Evolutionary conservation across 2,888 invertebrate genomes (phyloP).

Genomic region (Synergus laeviventris): DNA sequence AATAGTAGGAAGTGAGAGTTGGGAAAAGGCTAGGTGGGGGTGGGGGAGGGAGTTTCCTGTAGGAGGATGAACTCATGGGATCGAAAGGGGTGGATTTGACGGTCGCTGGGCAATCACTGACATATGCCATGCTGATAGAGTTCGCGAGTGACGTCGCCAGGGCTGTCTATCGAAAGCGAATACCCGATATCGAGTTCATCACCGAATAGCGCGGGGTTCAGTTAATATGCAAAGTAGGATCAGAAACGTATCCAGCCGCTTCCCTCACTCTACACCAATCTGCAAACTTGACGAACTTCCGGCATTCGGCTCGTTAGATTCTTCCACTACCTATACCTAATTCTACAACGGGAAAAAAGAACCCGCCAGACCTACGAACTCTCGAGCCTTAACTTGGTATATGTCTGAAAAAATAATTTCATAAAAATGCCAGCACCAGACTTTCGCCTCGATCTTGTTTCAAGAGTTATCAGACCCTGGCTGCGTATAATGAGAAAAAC

Average conservation of each 20-base stretch:
- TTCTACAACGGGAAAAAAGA: neutral
- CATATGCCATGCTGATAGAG: constrained; percentile 52
- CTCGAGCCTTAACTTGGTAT: neutral
- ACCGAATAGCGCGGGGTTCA: constrained; percentile 58
- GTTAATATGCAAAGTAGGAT: constrained; percentile 67
- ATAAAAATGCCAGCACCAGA: neutral
- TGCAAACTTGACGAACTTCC: constrained; percentile 38
- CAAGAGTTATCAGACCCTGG: neutral
- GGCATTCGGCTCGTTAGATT: constrained; percentile 11
- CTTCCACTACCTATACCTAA: neutral
- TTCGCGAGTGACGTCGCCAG: constrained; percentile 43
- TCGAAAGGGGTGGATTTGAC: constrained; percentile 42
- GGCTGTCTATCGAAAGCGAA: constrained; percentile 63
- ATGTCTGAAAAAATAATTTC: neutral
- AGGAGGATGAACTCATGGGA: constrained; percentile 15
- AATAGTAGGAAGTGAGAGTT: constrained; percentile 39
- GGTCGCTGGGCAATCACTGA: constrained; percentile 44
- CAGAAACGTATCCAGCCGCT: constrained; percentile 51
- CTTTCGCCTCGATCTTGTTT: neutral
- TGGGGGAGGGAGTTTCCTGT: neutral
- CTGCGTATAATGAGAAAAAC: neutral
- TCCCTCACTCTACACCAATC: constrained; percentile 2
- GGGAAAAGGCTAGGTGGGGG: neutral
- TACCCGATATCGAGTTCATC: constrained; percentile 64
- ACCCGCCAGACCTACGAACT: neutral